Conservation (phyloP, 92 coral and sea anemone species). For the Epizoanthus illoricatus region DNA sequence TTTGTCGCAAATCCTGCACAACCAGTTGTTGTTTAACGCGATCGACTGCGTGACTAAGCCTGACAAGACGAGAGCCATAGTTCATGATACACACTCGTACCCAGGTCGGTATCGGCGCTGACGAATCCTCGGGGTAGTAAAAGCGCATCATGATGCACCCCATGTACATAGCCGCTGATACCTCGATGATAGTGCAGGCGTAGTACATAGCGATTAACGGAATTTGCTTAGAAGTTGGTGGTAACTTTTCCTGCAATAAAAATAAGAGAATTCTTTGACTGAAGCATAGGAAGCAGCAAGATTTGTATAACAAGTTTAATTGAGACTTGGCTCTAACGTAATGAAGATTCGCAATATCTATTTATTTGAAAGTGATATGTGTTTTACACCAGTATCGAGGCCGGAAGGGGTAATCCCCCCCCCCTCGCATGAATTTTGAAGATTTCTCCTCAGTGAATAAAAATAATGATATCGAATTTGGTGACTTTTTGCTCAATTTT, state of each 20-base stretch:
- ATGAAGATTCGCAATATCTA: no score
- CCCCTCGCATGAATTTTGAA: no score
- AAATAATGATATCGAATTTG: no score
- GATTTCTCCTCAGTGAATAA: no score
- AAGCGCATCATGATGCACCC: slow-evolving; percentile 88
- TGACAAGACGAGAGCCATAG: slow-evolving; percentile 81
- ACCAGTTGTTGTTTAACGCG: slow-evolving; percentile 74
- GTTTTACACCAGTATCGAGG: no score
- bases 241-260: slow-evolving; percentile 72
- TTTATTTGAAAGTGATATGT: no score
- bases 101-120: slow-evolving; percentile 84
- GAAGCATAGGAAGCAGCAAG: not conserved
- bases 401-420: no score
- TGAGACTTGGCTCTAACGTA: not conserved
- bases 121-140: slow-evolving; percentile 77
- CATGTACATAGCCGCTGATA: slow-evolving; percentile 91
- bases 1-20: slow-evolving; percentile 75
- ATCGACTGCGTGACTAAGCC: slow-evolving; percentile 70
- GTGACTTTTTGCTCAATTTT: no score
- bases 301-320: no score
- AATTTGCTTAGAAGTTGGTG: slow-evolving; percentile 85
- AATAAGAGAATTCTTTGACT: not conserved
- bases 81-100: slow-evolving; percentile 61
- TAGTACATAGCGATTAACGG: slow-evolving; percentile 89
- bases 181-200: slow-evolving; percentile 91